Conservation (phyloP, 2,888 invertebrate genomes). For the Coremacera marginata region DNA sequence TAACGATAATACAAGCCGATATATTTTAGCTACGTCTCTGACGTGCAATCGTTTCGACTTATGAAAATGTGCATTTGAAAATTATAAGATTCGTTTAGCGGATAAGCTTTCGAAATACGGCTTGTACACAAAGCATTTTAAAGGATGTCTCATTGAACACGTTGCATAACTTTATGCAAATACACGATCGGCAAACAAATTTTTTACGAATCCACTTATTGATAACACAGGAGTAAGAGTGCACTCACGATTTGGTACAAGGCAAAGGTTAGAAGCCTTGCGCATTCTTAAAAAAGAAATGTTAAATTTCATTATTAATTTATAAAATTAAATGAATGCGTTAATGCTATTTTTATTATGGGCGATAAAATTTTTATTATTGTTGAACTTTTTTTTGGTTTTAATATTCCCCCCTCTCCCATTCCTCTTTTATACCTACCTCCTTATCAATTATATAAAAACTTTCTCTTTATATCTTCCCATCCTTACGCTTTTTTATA, state of each 20-base stretch:
- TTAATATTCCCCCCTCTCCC: slow-evolving; percentile 19
- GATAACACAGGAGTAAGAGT: background rate
- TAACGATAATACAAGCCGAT: too few relatives aligned
- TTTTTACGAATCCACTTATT: too few relatives aligned
- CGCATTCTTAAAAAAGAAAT: slow-evolving; percentile 3
- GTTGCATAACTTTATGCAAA: too few relatives aligned
- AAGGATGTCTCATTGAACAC: too few relatives aligned
- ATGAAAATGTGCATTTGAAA: too few relatives aligned
- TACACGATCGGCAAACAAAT: too few relatives aligned
- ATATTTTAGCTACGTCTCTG: too few relatives aligned
- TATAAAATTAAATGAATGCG: slow-evolving; percentile 9
- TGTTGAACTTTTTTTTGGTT: slow-evolving; percentile 29
- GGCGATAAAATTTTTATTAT: slow-evolving; percentile 37
- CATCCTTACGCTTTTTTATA: slow-evolving; percentile 10
- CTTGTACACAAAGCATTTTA: too few relatives aligned
- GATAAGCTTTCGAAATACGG: too few relatives aligned
- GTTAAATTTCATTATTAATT: slow-evolving; percentile 15
- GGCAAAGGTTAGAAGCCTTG: slow-evolving; percentile 9
- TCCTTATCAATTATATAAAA: background rate
- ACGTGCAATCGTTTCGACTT: too few relatives aligned
- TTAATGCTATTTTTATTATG: slow-evolving; percentile 32
- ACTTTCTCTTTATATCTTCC: slow-evolving; percentile 14
- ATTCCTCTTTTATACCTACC: slow-evolving; percentile 3
- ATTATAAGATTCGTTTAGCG: too few relatives aligned
- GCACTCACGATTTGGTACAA: slow-evolving; percentile 8